Percentiles rank a stretch among this genome's conserved stretches.
These are phyloP conservation scores for Nowickia ferox DNA, from an alignment of 2,888 invertebrate genomes.

Conservation along the genomic window DNA sequence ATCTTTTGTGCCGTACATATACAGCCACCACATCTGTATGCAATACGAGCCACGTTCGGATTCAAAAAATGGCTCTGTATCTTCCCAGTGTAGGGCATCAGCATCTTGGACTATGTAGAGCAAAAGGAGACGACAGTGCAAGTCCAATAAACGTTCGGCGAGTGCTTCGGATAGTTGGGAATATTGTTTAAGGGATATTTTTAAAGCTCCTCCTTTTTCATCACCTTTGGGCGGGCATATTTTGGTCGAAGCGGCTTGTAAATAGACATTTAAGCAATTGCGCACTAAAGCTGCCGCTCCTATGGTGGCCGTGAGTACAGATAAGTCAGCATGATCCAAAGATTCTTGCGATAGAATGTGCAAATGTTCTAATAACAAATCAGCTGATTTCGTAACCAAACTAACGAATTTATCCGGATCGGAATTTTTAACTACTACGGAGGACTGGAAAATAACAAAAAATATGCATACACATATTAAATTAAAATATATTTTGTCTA, in stretches of 20 bases:
- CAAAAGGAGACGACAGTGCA: conserved; percentile 90
- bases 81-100: conserved; percentile 90
- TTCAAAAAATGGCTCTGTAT: conserved; percentile 87
- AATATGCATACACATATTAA: neutral
- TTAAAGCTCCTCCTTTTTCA: conserved; percentile 82
- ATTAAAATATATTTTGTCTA: neutral
- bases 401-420: conserved; percentile 91
- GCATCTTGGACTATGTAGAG: conserved; percentile 92
- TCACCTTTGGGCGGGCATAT: conserved; percentile 82
- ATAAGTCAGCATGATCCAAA: conserved; percentile 91
- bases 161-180: conserved; percentile 93
- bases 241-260: conserved; percentile 84
- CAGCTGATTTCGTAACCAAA: conserved; percentile 88
- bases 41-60: conserved; percentile 91
- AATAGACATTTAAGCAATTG: conserved; percentile 91
- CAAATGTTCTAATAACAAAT: conserved; percentile 89
- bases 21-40: conserved; percentile 95
- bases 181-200: conserved; percentile 89
- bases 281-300: conserved; percentile 91
- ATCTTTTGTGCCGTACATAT: conserved; percentile 90
- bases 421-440: conserved; percentile 88
- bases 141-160: conserved; percentile 91
- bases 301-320: conserved; percentile 91
- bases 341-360: conserved; percentile 92
- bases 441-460: conserved; percentile 80